Base-by-base conservation (phyloP, 30 jellyfish, hydroid and myxozoan species). In the Aurelia aurita region DNA sequence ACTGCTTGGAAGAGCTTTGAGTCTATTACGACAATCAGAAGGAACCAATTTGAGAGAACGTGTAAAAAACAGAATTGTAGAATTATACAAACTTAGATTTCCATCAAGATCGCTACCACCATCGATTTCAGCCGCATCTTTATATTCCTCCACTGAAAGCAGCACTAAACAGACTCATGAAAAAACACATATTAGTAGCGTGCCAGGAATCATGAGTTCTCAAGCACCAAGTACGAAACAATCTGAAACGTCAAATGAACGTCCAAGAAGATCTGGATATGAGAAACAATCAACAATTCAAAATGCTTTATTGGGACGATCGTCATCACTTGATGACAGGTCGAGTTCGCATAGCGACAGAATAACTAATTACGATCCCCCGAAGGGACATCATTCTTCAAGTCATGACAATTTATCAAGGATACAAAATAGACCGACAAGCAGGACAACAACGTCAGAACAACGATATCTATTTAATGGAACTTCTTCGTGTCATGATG, bases 1-100 rank as follows among this genome's bases (percentile, higher is more conserved):
- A 55, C 94, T 93, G 11, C 86, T 87, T 19, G 96, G 96, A 28
- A 79, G 98, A 31, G 97, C 98, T 0, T 45, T 93, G 27, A 87
- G 80, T 71, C 77, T 93, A 8, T 68, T 93, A 23, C 79, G 80
- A 76, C 87, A 78, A 29, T 51, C 95, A 22, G 97, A 85, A 65
- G 91, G 94, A 58, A 49, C 90, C 0, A 67, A 88, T 25, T n/a
- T 71, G 13, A 72, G 98, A 47, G 96, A 86, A 28, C 80, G 93
- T 20, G 96, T 88, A 20, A 84, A 88, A 62, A 68, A 89, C 74
- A 87, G 90, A 61, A 88, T 93, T 61, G 70, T 93, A 3, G 98
- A 93, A 55, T 73, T 93, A 6, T 84, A 93, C 61, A 89, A 79
- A 35, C 88, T 64, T 67, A 84, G 97, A 29, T 93, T 61, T 70